Evolutionary conservation across 2,113 vertebrate species (phyloP).

Genomic region (Nerophis ophidion): DNA sequence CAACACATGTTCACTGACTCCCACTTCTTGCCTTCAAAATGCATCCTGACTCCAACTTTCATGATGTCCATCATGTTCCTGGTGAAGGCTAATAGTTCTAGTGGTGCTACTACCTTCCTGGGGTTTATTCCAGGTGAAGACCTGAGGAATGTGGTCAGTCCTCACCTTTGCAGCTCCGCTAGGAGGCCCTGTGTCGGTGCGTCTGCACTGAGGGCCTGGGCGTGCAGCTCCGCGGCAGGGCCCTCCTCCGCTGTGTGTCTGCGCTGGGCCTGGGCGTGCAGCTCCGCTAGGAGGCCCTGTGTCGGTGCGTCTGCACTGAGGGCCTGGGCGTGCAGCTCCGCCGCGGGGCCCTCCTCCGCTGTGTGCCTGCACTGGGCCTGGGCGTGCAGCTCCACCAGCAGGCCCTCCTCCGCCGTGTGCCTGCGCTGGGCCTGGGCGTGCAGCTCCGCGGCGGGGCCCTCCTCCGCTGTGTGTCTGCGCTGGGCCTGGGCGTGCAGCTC

Average conservation of each 20-base stretch:
- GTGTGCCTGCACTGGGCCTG: conserved; percentile 46
- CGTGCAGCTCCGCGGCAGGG: conserved; percentile 47
- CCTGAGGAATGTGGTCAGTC: not conserved
- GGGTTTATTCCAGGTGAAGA: no score
- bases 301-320: conserved; percentile 33
- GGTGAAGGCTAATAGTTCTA: no score
- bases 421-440: conserved; percentile 45
- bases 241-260: conserved; percentile 33
- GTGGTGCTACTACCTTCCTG: no score
- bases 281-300: conserved; percentile 48
- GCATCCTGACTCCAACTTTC: no score
- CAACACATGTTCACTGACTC: conserved; percentile 15
- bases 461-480: conserved; percentile 30
- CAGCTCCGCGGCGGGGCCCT: conserved; percentile 49
- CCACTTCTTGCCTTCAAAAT: no score
- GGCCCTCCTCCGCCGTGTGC: conserved; percentile 34
- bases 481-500: conserved; percentile 58
- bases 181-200: conserved; percentile 40
- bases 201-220: conserved; percentile 46
- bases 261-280: conserved; percentile 51
- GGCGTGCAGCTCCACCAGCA: conserved; percentile 52
- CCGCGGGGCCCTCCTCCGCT: conserved; percentile 37
- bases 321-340: conserved; percentile 50
- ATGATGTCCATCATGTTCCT: no score
- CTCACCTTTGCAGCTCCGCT: conserved; percentile 51